phyloP scores from a whole-genome alignment of 2,888 invertebrate species.

The Drosophila melanosoma region DNA sequence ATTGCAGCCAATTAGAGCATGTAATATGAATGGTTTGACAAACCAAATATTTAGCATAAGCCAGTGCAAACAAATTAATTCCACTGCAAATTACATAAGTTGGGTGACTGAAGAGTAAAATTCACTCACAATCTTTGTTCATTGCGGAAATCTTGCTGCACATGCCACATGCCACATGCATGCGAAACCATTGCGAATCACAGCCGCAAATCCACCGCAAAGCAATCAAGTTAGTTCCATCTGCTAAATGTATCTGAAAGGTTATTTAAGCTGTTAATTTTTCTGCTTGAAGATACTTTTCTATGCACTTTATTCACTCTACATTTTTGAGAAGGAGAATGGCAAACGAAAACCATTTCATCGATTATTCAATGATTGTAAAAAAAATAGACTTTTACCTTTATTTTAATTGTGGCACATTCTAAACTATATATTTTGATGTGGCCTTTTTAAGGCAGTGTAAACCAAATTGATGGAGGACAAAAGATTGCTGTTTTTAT shows the following conservation, averaged over 20 bases:
- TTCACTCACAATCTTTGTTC: neutral
- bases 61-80: conserved; percentile 33
- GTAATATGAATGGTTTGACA: conserved; percentile 45
- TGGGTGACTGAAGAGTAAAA: conserved; percentile 5
- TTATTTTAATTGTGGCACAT: neutral
- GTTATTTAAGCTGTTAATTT: neutral
- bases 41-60: conserved; percentile 52
- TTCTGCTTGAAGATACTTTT: neutral
- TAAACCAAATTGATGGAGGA: neutral
- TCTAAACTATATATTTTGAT: neutral
- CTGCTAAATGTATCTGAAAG: conserved; percentile 4
- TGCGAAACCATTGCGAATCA: conserved; percentile 1
- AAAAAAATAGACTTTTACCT: no score
- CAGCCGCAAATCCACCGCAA: neutral
- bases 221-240: neutral
- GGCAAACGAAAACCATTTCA: neutral
- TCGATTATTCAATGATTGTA: neutral
- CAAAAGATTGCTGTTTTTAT: neutral
- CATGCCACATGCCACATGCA: conserved; percentile 4
- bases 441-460: neutral
- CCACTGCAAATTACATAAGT: conserved; percentile 28
- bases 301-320: neutral
- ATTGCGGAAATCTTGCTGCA: conserved; percentile 19
- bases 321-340: neutral
- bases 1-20: conserved; percentile 48